Evolutionary conservation across 2,113 vertebrate genomes (phyloP).

Genomic region (Oncorhynchus gorbuscha): DNA sequence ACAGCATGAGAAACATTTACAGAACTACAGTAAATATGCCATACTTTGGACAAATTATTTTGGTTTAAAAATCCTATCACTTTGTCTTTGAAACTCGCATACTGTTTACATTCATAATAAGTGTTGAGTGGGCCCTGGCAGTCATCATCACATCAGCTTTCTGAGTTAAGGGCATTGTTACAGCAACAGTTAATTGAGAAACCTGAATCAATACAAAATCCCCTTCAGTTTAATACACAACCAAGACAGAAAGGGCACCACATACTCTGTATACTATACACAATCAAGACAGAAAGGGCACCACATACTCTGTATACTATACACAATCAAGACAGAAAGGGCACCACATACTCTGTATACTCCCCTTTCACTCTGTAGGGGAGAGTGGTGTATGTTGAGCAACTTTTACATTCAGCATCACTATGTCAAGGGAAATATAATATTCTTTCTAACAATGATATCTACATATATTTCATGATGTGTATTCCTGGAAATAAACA

Average conservation of each 20-base stretch:
- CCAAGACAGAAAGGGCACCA: background rate
- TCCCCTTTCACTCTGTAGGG: slow-evolving; percentile 10
- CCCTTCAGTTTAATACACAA: too few species aligned
- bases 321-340: background rate
- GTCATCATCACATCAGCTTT: background rate
- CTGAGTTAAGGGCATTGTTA: background rate
- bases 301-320: background rate
- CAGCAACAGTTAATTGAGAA: background rate
- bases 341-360: background rate
- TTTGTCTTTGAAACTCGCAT: slow-evolving; percentile 12
- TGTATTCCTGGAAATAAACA: too few species aligned
- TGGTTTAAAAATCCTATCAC: slow-evolving; percentile 52
- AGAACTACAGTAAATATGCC: slow-evolving; percentile 3
- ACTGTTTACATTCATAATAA: slow-evolving; percentile 56
- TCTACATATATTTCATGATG: too few species aligned
- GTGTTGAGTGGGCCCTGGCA: slow-evolving; percentile 17
- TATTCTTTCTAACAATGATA: too few species aligned
- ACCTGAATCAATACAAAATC: background rate
- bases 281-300: background rate
- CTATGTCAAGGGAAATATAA: too few species aligned
- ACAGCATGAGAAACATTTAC: background rate
- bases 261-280: background rate
- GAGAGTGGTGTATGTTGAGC: too few species aligned
- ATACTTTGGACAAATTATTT: slow-evolving; percentile 25
- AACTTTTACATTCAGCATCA: too few species aligned